Evolutionary conservation across 2,888 invertebrate genomes (phyloP), one percentile per base, ranked within the genome.

Genomic region (Villa cingulata): DNA sequence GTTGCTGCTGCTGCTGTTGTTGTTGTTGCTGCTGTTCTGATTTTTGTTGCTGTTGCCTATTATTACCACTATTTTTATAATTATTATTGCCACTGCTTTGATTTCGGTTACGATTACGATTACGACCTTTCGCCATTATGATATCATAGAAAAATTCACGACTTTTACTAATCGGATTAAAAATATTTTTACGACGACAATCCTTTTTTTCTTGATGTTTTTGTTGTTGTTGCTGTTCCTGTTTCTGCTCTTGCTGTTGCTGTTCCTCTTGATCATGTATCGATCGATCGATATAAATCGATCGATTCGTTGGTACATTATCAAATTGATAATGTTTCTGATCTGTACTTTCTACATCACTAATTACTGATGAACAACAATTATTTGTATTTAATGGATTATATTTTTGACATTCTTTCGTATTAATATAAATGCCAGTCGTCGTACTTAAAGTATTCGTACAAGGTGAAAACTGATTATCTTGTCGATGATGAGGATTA

Each of bases 71-170:
- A 34, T 18, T 23, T 2, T 42, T 38, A 10, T 17, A 4, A 2
- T n/a, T 27, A 58, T 57, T 48, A 15, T 39, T 45, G 37, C 47
- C 44, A 45, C 49, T 53, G 40, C 41, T 48, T 29, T 48, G 50
- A 29, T 52, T 50, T 43, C 59, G 59, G 46, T 62, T 60, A 18
- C 64, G 62, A 56, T 64, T 61, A 49, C 65, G 64, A 58, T 67
- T 64, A 59, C 66, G 67, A 61, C 68, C 67, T 56, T 66, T 67
- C 53, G 66, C 68, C 68, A 68, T 68, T 60, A 63, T 63, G 54
- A 65, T 61, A 50, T 64, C 63, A 57, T 58, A 61, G 41, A 65
- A 56, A 54, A 64, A 60, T 46, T 62, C 62, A 49, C 63, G 61
- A 57, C 63, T 61, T 53, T 57, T 60, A 53, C 60, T 59, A 52